Evolutionary conservation across 2,113 vertebrate genomes (phyloP).

Genomic region (Ceuthmochares aereus): DNA sequence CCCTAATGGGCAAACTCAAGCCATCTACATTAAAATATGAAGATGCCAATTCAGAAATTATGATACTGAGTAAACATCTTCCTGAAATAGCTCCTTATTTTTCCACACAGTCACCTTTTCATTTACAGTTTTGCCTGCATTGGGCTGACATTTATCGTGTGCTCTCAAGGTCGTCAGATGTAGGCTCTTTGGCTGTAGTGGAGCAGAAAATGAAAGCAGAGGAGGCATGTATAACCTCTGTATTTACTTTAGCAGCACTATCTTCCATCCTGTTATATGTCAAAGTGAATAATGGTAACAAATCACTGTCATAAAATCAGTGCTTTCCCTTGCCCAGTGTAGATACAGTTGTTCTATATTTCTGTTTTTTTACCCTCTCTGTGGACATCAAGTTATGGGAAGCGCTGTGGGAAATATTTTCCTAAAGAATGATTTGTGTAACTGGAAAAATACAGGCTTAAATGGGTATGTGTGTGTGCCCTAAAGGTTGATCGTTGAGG

Average conservation of each 20-base stretch:
- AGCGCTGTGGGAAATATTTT: constrained; percentile 65
- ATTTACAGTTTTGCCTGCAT: not conserved
- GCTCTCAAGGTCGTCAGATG: constrained; percentile 39
- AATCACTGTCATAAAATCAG: constrained; percentile 17
- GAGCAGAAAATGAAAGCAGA: constrained; percentile 36
- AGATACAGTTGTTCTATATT: not conserved
- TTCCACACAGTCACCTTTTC: not conserved
- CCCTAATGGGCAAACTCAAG: not conserved
- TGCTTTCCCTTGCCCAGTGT: constrained; percentile 19
- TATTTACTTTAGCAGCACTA: constrained; percentile 47
- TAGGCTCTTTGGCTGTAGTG: constrained; percentile 1
- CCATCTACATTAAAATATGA: not conserved
- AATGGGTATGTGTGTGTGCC: constrained; percentile 33
- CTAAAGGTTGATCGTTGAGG: constrained; percentile 2
- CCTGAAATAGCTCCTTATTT: not conserved
- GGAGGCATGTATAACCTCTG: not conserved
- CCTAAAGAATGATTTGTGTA: constrained; percentile 53
- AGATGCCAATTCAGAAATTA: not conserved
- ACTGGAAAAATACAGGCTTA: constrained; percentile 60
- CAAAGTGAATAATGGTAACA: constrained; percentile 45
- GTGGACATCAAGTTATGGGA: constrained; percentile 49
- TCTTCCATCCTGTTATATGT: constrained; percentile 28
- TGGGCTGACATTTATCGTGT: not conserved
- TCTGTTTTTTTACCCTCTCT: constrained; percentile 51
- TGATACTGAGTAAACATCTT: not conserved